phyloP scores from a whole-genome alignment of 2,797 vertebrate species.

The Erpetoichthys calabaricus region DNA sequence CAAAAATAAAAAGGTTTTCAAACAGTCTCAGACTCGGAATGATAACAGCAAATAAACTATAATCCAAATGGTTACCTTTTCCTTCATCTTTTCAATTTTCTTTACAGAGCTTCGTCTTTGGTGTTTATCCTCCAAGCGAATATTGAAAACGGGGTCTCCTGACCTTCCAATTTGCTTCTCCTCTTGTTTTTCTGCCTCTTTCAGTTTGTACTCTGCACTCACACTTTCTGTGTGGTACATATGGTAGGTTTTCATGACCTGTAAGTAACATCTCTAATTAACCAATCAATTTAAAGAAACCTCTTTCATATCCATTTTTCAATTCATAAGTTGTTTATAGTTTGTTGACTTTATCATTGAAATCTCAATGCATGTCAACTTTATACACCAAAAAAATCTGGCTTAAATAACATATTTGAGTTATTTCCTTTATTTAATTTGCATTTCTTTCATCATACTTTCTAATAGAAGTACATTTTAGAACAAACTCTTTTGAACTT shows the following conservation, averaged over 20 bases:
- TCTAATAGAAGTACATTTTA: too few species aligned
- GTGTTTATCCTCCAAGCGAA: slow-evolving; percentile 81
- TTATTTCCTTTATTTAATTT: too few species aligned
- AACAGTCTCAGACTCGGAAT: slow-evolving; percentile 1
- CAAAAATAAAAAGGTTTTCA: too few species aligned
- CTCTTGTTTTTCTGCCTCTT: slow-evolving; percentile 94
- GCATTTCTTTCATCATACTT: too few species aligned
- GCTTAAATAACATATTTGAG: too few species aligned
- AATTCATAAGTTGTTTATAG: too few species aligned
- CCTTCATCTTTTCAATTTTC: slow-evolving; percentile 98
- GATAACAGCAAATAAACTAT: slow-evolving; percentile 8
- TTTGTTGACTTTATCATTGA: too few species aligned
- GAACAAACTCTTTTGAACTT: too few species aligned
- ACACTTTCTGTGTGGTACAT: slow-evolving; percentile 97
- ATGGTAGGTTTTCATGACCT: slow-evolving; percentile 99
- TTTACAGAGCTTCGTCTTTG: slow-evolving; percentile 87
- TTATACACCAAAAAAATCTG: too few species aligned
- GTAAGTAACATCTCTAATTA: slow-evolving; percentile 10
- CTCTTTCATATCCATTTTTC: too few species aligned
- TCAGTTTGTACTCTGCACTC: slow-evolving; percentile 91
- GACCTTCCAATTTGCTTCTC: slow-evolving; percentile 84
- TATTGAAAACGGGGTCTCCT: slow-evolving; percentile 77
- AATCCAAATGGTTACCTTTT: slow-evolving; percentile 59
- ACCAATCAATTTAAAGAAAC: too few species aligned
- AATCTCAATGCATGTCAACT: too few species aligned